These are phyloP conservation scores for Eupithecia tripunctaria DNA, from an alignment of 2,888 invertebrate genomes.

Conservation along the genomic window DNA sequence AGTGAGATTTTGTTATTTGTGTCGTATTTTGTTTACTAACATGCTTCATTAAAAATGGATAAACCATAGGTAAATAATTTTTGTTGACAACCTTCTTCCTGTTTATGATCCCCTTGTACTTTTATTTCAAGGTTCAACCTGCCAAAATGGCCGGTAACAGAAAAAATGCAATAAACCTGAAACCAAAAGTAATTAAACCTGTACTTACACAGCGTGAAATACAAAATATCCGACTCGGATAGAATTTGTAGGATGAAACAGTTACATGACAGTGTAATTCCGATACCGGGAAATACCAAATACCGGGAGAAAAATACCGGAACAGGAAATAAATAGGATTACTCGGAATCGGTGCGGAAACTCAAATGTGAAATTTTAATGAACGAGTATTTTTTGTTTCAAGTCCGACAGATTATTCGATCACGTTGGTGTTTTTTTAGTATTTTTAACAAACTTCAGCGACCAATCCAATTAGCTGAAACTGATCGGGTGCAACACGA, in stretches of 20 bases:
- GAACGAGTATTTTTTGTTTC: constrained; percentile 5
- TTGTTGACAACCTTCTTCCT: background rate
- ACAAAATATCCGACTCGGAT: background rate
- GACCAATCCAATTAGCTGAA: background rate
- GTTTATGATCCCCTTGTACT: background rate
- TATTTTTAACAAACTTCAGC: background rate
- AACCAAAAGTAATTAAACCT: background rate
- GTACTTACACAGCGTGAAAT: background rate
- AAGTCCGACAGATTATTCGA: background rate
- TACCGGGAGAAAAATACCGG: background rate
- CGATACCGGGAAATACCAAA: constrained; percentile 1
- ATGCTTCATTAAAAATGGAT: too few species aligned
- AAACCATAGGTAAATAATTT: too few species aligned
- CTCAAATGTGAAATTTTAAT: constrained; percentile 1
- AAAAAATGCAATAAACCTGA: background rate
- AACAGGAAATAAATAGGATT: constrained; percentile 9
- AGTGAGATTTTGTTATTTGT: too few species aligned
- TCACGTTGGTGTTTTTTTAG: background rate
- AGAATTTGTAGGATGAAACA: background rate
- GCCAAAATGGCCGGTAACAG: background rate
- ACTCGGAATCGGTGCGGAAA: background rate
- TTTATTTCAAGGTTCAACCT: background rate
- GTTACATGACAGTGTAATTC: background rate
- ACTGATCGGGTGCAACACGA: background rate
- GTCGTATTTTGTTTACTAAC: too few species aligned